These are phyloP conservation scores for Daubentonia madagascariensis DNA, from an alignment of 2,113 vertebrate genomes.

Conservation along the genomic window DNA sequence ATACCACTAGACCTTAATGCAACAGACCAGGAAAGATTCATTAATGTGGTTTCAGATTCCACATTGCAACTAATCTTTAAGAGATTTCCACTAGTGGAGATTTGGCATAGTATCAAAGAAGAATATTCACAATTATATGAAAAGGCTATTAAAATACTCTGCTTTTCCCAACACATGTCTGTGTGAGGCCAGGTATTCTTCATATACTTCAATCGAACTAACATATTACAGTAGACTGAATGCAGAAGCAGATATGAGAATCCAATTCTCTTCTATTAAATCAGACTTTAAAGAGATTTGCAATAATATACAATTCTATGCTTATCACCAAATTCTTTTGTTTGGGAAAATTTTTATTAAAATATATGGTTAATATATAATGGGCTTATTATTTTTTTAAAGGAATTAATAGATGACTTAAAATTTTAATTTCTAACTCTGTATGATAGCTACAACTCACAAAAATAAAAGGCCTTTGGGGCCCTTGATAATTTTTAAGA, in stretches of 20 bases:
- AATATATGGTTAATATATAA: conserved; percentile 2
- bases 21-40: conserved; percentile 33
- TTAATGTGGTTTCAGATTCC: conserved; percentile 53
- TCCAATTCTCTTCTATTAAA: background rate
- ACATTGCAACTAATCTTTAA: conserved; percentile 34
- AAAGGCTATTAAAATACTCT: conserved; percentile 38
- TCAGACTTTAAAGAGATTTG: conserved; percentile 7
- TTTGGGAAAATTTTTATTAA: conserved; percentile 17
- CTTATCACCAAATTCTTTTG: background rate
- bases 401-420: conserved; percentile 1
- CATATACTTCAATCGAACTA: conserved; percentile 27
- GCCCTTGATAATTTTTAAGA: conserved; percentile 4
- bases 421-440: background rate
- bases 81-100: conserved; percentile 41
- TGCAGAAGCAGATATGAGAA: background rate
- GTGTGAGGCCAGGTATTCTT: conserved; percentile 12
- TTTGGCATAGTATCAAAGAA: conserved; percentile 50
- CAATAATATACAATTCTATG: background rate
- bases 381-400: conserved; percentile 24
- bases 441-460: background rate
- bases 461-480: background rate
- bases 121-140: conserved; percentile 27
- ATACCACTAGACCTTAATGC: conserved; percentile 2
- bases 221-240: conserved; percentile 13
- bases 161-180: background rate